A percentile compares a stretch with the other conserved stretches of the same genome.
These are phyloP conservation scores for Nyctibius grandis DNA, from an alignment of 2,797 vertebrate genomes.

Conservation along the genomic window DNA sequence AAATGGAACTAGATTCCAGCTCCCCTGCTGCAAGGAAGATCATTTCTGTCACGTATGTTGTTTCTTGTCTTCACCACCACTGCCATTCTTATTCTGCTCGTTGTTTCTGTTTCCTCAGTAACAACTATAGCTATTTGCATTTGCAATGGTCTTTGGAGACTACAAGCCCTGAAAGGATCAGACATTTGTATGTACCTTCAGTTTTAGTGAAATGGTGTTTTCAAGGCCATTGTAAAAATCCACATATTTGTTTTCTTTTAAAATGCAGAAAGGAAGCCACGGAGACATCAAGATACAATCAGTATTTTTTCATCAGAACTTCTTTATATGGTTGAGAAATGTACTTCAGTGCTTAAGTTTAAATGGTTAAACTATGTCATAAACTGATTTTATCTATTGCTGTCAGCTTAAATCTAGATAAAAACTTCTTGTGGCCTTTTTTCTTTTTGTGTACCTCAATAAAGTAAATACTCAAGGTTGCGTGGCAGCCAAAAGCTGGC, in stretches of 20 bases:
- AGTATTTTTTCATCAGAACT: not conserved
- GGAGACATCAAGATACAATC: not conserved
- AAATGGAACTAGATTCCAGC: not conserved
- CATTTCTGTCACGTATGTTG: not conserved
- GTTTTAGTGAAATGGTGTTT: not conserved
- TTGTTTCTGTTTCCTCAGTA: constrained; percentile 25
- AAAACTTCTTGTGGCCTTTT: not conserved
- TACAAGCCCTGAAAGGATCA: not conserved
- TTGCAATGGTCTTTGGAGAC: constrained; percentile 1
- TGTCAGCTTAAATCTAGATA: not conserved
- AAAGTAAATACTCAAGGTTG: constrained; percentile 29
- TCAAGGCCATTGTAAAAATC: not conserved
- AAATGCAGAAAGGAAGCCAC: not conserved
- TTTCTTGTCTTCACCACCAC: not conserved
- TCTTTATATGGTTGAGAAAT: not conserved
- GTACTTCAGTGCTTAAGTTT: not conserved
- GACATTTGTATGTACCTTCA: not conserved
- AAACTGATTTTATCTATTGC: not conserved
- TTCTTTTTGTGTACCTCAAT: not conserved
- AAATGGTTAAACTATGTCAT: not conserved
- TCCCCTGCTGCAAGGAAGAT: not conserved
- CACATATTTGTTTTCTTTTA: not conserved
- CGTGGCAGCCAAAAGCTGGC: constrained; percentile 53
- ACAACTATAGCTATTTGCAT: not conserved
- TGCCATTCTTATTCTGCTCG: not conserved